Base-by-base conservation (phyloP, 2,113 vertebrate species). In the Phylloscopus whistleri region DNA sequence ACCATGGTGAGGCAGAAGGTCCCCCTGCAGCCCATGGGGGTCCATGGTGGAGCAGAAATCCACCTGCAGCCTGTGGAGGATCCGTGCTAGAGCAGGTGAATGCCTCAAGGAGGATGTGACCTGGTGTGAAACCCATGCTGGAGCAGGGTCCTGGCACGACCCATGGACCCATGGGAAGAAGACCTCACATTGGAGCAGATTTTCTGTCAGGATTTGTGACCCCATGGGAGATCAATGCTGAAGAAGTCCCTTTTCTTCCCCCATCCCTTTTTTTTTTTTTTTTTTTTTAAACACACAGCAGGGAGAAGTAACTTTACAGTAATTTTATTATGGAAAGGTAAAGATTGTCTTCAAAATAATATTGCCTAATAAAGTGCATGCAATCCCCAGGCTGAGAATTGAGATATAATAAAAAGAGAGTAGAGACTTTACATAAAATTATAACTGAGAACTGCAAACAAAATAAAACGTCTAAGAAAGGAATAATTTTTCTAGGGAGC, bases 221-320 rank as follows among this genome's bases (percentile, higher is more conserved):
- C 6, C 19, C 9, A 4, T 33, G 15, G 19, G 16, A 19, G 13
- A 63, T 16, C 2, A 9, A 30, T 15, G 16, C 14, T 52, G 2
- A 6, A 39, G 28, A 51, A 68, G 3, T 17, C 24, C 74, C 49
- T 44, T 56, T 87, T 56, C 7, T 52, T 16, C 13, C 6, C 9
- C 9, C 4, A 0, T 0, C 1, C 2, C 1, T 1, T 3, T 16
- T 13, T n/a, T n/a, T 55, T 55, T 21, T 7, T 27, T 8, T 26
- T 35, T 43, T 13, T 56, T 46, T 67, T 69, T 22, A 7, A 59
- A 52, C 5, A 17, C 64, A 21, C 12, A 33, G 1, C 3, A 77
- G 37, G 37, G 62, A 94, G 17, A 91, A 87, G 15, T n/a, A 74
- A n/a, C 0, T 2, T 63, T 67, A 16, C 22, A 46, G 39, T 67